Base-by-base conservation (phyloP, 1,140 invertebrate species). In the Drosophila kohkoa region DNA sequence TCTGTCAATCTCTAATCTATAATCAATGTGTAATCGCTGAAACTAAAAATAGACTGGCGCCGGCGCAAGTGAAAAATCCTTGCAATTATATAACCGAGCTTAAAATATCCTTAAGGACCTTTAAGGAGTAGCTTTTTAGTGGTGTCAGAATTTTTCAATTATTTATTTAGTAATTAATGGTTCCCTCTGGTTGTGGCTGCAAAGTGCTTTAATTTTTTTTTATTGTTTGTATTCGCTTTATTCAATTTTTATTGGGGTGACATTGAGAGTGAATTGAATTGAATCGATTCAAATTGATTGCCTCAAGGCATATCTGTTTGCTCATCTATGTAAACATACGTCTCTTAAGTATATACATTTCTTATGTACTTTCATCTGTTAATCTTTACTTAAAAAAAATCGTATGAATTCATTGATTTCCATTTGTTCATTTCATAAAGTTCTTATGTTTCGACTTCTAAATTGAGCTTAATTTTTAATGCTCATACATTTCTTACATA, bases 251-350 rank as follows among this genome's bases (percentile, higher is more conserved):
- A 71, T 71, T 72, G 69, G 69, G 74, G 74, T 76, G 74, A 76
- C 74, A 76, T 76, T 76, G 74, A 72, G 46, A 52, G 46, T 46
- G 68, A 76, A 72, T 76, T 76, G 38, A 76, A 66, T 64, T 58
- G 58, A 75, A 71, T 65, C 45, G 54, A 67, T 25, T 6, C 45
- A 48, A 63, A 52, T 70, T 69, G 32, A 70, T 75, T 75, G 57
- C 32, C 51, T 11, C 41, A 20, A 64, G 43, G 58, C 41, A 70
- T 63, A 70, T 75, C 58, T 70, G 25, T 64, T 25, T 58, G 51
- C 13, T 63, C 58, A 63, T 75, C 51, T 77, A 65, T 76, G 74
- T 73, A 60, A 35, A 38, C 45, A 46, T 35, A 70, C 30, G 6
- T 48, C 28, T 45, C 6, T n/a, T 57, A 55, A 32, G 35, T 32